Conservation (phyloP, 1,140 invertebrate species). For the Bombyx mandarina region DNA sequence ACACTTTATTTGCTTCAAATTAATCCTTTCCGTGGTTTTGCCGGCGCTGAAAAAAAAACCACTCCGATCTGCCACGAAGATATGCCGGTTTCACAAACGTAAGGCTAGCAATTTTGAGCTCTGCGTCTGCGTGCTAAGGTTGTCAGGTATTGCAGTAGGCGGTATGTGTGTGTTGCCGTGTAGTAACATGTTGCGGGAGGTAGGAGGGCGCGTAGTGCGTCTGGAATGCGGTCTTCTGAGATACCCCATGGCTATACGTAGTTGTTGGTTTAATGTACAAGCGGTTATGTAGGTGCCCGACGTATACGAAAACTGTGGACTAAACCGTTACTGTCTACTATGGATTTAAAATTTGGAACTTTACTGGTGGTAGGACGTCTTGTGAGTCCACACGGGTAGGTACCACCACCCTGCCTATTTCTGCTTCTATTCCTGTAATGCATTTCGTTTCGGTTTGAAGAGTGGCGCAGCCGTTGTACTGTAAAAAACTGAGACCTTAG, state of each 20-base stretch:
- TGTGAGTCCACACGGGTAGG: no score
- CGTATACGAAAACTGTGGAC: conserved; percentile 25
- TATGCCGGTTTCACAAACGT: not conserved
- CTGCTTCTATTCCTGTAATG: no score
- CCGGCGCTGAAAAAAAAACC: conserved; percentile 39
- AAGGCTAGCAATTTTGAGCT: conserved; percentile 7
- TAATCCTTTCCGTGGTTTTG: conserved; percentile 60
- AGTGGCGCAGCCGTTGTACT: no score
- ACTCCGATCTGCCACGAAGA: conserved; percentile 27
- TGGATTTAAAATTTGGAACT: not conserved
- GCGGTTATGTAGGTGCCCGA: conserved; percentile 29
- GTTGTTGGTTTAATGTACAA: conserved; percentile 32
- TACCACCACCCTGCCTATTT: no score
- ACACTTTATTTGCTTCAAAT: conserved; percentile 59
- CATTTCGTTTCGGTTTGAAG: no score
- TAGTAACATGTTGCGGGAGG: conserved; percentile 25
- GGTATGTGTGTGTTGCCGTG: conserved; percentile 12
- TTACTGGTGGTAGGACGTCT: no score
- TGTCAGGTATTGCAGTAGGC: conserved; percentile 8
- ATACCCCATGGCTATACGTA: conserved; percentile 55
- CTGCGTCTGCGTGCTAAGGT: conserved; percentile 14
- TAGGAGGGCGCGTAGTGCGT: conserved; percentile 32
- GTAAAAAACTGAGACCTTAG: no score
- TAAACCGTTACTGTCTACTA: not conserved
- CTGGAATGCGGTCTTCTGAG: conserved; percentile 60